phyloP scores from a whole-genome alignment of 2,888 invertebrate species.

The Tortricodes alternella region DNA sequence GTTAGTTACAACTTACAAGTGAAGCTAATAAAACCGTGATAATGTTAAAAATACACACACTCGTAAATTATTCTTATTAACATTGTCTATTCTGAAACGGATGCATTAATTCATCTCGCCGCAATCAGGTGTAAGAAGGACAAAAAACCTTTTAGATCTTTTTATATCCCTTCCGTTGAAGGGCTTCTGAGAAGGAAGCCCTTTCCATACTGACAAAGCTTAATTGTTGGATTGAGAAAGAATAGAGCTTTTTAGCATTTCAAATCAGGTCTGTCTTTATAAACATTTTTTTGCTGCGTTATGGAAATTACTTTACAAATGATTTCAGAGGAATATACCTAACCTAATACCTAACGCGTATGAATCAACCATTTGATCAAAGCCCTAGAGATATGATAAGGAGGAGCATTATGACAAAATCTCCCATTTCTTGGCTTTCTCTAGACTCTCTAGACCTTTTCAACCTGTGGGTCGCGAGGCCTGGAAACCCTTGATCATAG shows the following conservation, averaged over 20 bases:
- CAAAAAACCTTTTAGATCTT: conserved; percentile 33
- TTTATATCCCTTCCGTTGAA: conserved; percentile 33
- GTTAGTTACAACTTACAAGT: too few species aligned
- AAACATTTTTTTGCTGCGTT: neutral
- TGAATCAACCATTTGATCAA: too few species aligned
- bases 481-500: too few species aligned
- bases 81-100: conserved; percentile 17
- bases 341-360: too few species aligned
- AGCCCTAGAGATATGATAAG: too few species aligned
- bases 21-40: too few species aligned
- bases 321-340: too few species aligned
- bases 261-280: neutral
- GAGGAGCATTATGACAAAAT: too few species aligned
- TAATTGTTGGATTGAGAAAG: conserved; percentile 26
- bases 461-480: too few species aligned
- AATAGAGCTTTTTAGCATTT: conserved; percentile 10
- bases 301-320: conserved; percentile 20
- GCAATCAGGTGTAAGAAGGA: conserved; percentile 27
- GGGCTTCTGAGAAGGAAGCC: conserved; percentile 39
- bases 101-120: conserved; percentile 30
- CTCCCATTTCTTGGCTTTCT: too few species aligned
- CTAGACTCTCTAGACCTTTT: too few species aligned
- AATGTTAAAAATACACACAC: neutral
- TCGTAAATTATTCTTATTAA: conserved; percentile 21
- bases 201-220: conserved; percentile 28